Evolutionary conservation across 2,113 vertebrate genomes (phyloP), one percentile per base, ranked within the genome.

Genomic region (Copsychus sechellarum): DNA sequence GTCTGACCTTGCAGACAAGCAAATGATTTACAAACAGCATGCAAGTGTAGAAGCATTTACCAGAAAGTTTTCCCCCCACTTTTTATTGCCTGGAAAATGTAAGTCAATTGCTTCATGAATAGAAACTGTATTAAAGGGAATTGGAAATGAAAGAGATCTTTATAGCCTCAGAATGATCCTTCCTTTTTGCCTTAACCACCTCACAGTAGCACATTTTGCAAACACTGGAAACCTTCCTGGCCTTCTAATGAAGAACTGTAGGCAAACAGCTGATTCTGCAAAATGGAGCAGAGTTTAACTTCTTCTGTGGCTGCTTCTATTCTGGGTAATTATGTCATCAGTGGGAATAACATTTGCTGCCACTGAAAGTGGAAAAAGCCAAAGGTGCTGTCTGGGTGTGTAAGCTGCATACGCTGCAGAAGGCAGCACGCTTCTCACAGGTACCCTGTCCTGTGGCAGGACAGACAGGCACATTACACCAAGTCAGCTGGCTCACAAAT

Each of bases 51-150:
- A 71, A 70, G 7, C 24, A 43, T 58, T 92, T 64, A 20, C 29
- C 65, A 36, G 50, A 80, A 91, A 76, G 6, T 5, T 23, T 57
- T 56, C 2, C 26, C 20, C 16, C 18, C 7, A 51, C 14, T 86
- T 81, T 86, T 19, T 86, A 43, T 90, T 93, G 24, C 29, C 40
- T 89, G 51, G 43, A 74, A 92, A 90, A 82, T 33, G 6, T 40
- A 92, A 94, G 66, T 43, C 54, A 48, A 62, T 83, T 96, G 90
- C 73, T 62, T 77, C 70, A 58, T 62, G 66, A 93, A 60, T 76
- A 92, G 79, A 42, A 94, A n/a, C 31, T 66, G 62, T 78, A 78
- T 87, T 80, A 97, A 94, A 95, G 72, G 62, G 45, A 91, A 92
- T 78, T 77, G n/a, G 60, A 88, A 93, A 93, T 92, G 73, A 83